Conservation (phyloP, 2,113 vertebrate genomes). For the Synodontis membranacea region DNA sequence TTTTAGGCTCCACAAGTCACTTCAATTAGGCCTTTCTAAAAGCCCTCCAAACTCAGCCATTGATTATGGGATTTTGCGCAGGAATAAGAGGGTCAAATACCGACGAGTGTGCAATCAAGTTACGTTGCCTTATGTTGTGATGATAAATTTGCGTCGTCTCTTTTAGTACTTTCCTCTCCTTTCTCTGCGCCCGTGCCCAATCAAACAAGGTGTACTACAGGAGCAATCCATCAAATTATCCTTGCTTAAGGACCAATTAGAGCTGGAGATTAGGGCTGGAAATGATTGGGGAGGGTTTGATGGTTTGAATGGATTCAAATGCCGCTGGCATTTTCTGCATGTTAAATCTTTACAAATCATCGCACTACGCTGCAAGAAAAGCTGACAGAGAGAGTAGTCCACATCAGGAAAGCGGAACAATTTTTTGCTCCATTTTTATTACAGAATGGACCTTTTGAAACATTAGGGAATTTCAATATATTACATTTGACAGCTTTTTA, state of each 20-base stretch:
- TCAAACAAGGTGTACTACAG: slow-evolving; percentile 64
- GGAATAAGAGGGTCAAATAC: slow-evolving; percentile 39
- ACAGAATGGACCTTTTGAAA: slow-evolving; percentile 1
- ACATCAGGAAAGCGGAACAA: slow-evolving; percentile 22
- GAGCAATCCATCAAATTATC: slow-evolving; percentile 65
- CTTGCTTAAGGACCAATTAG: slow-evolving; percentile 66
- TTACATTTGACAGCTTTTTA: slow-evolving; percentile 40
- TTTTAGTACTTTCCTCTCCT: slow-evolving; percentile 34
- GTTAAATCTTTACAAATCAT: slow-evolving; percentile 37
- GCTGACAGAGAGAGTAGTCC: slow-evolving; percentile 22
- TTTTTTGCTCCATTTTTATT: slow-evolving; percentile 16
- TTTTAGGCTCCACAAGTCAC: not conserved
- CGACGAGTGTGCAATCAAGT: slow-evolving; percentile 44
- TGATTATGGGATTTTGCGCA: slow-evolving; percentile 38
- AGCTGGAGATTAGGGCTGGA: slow-evolving; percentile 33
- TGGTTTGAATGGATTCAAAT: slow-evolving; percentile 28
- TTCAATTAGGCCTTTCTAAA: slow-evolving; percentile 25
- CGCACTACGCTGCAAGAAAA: slow-evolving; percentile 10
- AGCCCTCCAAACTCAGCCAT: slow-evolving; percentile 7
- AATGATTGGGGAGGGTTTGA: slow-evolving; percentile 43
- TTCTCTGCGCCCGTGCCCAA: slow-evolving; percentile 52
- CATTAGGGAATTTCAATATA: slow-evolving; percentile 44
- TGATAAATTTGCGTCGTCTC: slow-evolving; percentile 34
- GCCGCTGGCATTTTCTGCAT: slow-evolving; percentile 8
- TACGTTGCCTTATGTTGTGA: slow-evolving; percentile 34